These are phyloP conservation scores for Eulemur albifrons DNA, from an alignment of 2,797 vertebrate species.

Conservation along the genomic window DNA sequence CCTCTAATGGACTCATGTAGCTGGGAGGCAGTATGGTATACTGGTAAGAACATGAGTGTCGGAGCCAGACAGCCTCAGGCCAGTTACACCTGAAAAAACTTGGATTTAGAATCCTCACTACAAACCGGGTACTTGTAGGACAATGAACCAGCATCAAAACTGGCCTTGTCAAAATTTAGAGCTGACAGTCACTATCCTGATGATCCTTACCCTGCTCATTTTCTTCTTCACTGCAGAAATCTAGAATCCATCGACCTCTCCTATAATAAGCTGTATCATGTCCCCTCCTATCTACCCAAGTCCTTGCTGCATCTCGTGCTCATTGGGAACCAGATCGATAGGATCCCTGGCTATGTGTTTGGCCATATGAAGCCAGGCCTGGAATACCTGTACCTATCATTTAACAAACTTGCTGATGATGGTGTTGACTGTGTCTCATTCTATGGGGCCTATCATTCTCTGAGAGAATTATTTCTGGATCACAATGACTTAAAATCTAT, in stretches of 20 bases:
- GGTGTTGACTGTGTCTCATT: slow-evolving; percentile 94
- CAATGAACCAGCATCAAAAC: not conserved
- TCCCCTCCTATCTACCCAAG: slow-evolving; percentile 95
- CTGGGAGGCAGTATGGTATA: not conserved
- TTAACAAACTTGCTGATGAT: slow-evolving; percentile 92
- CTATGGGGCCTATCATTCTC: slow-evolving; percentile 91
- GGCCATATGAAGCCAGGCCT: slow-evolving; percentile 96
- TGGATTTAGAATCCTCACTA: not conserved
- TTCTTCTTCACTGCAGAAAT: slow-evolving; percentile 86
- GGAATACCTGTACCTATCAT: slow-evolving; percentile 97
- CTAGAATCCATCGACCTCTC: slow-evolving; percentile 97
- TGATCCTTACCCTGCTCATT: not conserved
- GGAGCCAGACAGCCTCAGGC: not conserved
- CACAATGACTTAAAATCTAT: slow-evolving; percentile 92
- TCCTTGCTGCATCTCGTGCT: slow-evolving; percentile 94
- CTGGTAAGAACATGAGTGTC: not conserved
- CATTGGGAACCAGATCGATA: slow-evolving; percentile 95
- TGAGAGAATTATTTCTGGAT: slow-evolving; percentile 96
- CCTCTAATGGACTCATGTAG: not conserved
- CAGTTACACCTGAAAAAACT: not conserved
- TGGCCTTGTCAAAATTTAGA: not conserved
- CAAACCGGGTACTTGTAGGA: not conserved
- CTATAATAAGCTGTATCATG: slow-evolving; percentile 93
- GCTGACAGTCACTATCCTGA: not conserved
- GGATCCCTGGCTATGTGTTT: slow-evolving; percentile 96